Percentiles rank a stretch among this genome's conserved stretches.
These are phyloP conservation scores for Myiotriccus ornatus DNA, from an alignment of 2,797 vertebrate genomes.

Conservation along the genomic window DNA sequence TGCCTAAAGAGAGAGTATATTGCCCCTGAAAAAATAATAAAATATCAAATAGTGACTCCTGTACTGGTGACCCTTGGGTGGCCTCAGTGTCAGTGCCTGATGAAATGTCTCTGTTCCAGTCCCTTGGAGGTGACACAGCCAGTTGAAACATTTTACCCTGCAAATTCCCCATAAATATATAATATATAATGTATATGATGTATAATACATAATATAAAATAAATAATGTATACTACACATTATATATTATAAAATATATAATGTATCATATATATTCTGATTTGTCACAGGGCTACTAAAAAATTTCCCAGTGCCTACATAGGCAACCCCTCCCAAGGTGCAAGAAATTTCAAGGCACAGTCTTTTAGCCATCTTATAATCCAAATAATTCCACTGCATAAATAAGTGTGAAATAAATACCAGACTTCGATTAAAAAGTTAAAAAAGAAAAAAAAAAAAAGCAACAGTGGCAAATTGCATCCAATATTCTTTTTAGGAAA, in stretches of 20 bases:
- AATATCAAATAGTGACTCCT: not conserved
- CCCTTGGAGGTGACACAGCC: not conserved
- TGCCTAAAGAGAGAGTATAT: not conserved
- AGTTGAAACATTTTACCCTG: too few relatives aligned
- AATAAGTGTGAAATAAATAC: conserved; percentile 5
- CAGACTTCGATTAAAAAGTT: not conserved
- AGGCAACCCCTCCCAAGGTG: not conserved
- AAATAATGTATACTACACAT: too few relatives aligned
- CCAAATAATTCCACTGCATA: not conserved
- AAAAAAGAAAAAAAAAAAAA: not conserved
- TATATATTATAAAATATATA: too few relatives aligned
- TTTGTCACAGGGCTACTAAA: not conserved
- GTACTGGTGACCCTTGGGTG: not conserved
- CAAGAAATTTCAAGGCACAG: not conserved
- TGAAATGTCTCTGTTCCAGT: not conserved
- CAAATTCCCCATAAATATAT: too few relatives aligned
- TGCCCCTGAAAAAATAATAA: not conserved
- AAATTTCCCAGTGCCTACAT: not conserved
- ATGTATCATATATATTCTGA: too few relatives aligned
- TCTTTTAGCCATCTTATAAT: not conserved
- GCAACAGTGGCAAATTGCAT: not conserved
- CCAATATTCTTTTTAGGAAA: conserved; percentile 2
- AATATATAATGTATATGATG: too few relatives aligned
- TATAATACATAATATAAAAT: too few relatives aligned
- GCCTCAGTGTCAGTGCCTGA: rapidly evolving